These are phyloP conservation scores for Synaphobranchus kaupii DNA, from an alignment of 2,797 vertebrate species.

Conservation along the genomic window DNA sequence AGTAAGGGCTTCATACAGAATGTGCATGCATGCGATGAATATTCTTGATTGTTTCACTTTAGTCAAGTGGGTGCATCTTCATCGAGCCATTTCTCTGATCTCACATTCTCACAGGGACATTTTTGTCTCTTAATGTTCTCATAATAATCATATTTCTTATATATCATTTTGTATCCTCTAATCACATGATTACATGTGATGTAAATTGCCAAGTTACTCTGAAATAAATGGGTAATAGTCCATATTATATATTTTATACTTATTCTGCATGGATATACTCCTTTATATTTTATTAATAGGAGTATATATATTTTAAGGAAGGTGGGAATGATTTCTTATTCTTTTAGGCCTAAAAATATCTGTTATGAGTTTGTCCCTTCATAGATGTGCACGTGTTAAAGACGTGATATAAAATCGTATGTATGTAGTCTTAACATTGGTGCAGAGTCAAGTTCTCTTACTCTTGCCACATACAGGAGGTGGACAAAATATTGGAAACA, in stretches of 20 bases:
- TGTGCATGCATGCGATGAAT: not conserved
- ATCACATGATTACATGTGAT: not conserved
- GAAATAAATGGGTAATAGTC: not conserved
- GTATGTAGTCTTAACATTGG: too few species aligned
- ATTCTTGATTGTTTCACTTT: not conserved
- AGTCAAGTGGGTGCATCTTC: not conserved
- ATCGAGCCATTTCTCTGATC: not conserved
- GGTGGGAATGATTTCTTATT: not conserved
- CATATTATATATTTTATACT: not conserved
- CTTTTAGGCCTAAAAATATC: not conserved
- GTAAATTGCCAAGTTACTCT: not conserved
- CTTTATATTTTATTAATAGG: not conserved
- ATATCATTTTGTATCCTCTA: not conserved
- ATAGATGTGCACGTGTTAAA: not conserved
- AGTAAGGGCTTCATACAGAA: slow-evolving; percentile 66
- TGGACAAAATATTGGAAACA: too few species aligned
- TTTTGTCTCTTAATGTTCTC: not conserved
- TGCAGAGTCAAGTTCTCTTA: too few species aligned
- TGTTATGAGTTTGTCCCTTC: not conserved
- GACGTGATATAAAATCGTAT: too few species aligned
- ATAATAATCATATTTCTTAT: not conserved
- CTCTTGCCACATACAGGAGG: too few species aligned
- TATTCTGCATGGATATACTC: not conserved
- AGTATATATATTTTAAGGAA: not conserved
- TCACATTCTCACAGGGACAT: not conserved